Percentiles rank a stretch among this genome's conserved stretches.
Evolutionary conservation across 2,888 invertebrate genomes (phyloP).

Genomic region (Caenorhabditis uteleia): DNA sequence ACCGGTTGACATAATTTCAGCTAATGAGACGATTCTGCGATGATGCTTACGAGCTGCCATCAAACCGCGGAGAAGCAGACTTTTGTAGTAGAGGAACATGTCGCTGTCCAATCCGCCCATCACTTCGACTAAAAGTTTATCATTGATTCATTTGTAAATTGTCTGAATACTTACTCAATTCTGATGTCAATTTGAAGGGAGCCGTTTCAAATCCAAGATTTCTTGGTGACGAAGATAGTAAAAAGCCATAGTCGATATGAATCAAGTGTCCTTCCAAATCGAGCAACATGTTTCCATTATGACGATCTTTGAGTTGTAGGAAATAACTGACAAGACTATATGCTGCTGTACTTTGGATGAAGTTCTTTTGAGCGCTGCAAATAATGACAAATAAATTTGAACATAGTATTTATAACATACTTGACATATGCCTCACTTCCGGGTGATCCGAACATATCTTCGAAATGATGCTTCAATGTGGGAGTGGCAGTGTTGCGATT

Average conservation of each 20-base stretch:
- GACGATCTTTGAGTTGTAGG: slow-evolving; percentile 96
- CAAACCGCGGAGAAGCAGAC: slow-evolving; percentile 87
- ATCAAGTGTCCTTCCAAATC: slow-evolving; percentile 97
- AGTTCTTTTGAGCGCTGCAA: slow-evolving; percentile 86
- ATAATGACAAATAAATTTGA: background rate
- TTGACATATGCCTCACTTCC: slow-evolving; percentile 34
- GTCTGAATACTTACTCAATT: slow-evolving; percentile 31
- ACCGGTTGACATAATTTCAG: slow-evolving; percentile 98
- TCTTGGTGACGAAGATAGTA: slow-evolving; percentile 93
- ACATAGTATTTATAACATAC: slow-evolving; percentile 7
- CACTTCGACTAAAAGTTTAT: slow-evolving; percentile 70
- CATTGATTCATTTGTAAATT: slow-evolving; percentile 3
- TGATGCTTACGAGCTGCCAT: slow-evolving; percentile 96
- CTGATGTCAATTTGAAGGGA: slow-evolving; percentile 85
- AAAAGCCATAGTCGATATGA: slow-evolving; percentile 99
- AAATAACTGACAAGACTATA: slow-evolving; percentile 96
- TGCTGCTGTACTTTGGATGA: slow-evolving; percentile 96
- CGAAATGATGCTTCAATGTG: slow-evolving; percentile 22
- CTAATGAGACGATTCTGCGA: slow-evolving; percentile 92
- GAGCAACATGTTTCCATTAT: slow-evolving; percentile 96
- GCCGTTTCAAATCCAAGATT: slow-evolving; percentile 91
- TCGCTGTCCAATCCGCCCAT: slow-evolving; percentile 97
- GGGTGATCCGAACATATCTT: slow-evolving; percentile 22
- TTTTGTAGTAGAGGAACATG: slow-evolving; percentile 97
- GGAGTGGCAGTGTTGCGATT: slow-evolving; percentile 14